Evolutionary conservation across 2,113 vertebrate species (phyloP).

Genomic region (Corythornis cristatus): DNA sequence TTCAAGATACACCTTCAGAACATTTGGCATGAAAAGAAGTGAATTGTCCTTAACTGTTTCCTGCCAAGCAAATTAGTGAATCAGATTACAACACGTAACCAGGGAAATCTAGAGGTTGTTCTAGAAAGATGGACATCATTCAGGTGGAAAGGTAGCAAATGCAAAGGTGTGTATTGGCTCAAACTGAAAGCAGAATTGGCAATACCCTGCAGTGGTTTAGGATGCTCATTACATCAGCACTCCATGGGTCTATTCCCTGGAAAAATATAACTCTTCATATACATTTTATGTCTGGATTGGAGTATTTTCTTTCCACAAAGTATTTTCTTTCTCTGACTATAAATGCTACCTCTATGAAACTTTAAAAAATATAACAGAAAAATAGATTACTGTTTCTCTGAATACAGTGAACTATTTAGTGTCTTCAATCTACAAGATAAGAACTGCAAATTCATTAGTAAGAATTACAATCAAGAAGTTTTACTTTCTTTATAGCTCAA

Average conservation of each 20-base stretch:
- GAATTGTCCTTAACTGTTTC: constrained; percentile 98
- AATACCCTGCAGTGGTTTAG: neutral
- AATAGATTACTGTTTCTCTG: neutral
- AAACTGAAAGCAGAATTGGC: neutral
- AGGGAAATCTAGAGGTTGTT: neutral
- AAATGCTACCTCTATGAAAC: neutral
- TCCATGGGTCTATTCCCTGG: neutral
- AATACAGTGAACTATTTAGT: neutral
- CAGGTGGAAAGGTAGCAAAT: neutral
- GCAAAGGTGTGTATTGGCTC: neutral
- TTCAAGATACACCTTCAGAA: constrained; percentile 98
- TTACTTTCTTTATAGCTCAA: neutral
- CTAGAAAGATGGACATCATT: neutral
- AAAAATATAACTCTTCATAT: neutral
- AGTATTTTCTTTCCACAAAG: neutral
- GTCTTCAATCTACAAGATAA: neutral
- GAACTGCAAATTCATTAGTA: neutral
- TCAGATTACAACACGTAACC: constrained; percentile 26
- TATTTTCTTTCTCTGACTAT: neutral
- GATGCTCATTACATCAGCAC: neutral
- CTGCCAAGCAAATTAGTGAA: constrained; percentile 70
- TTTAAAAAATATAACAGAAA: neutral
- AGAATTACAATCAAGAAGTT: neutral
- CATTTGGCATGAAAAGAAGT: constrained; percentile 99
- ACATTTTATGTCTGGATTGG: neutral